These are phyloP conservation scores for Heliocidaris erythrogramma DNA, from an alignment of 35 echinoderm and acorn worm genomes.

Conservation along the genomic window DNA sequence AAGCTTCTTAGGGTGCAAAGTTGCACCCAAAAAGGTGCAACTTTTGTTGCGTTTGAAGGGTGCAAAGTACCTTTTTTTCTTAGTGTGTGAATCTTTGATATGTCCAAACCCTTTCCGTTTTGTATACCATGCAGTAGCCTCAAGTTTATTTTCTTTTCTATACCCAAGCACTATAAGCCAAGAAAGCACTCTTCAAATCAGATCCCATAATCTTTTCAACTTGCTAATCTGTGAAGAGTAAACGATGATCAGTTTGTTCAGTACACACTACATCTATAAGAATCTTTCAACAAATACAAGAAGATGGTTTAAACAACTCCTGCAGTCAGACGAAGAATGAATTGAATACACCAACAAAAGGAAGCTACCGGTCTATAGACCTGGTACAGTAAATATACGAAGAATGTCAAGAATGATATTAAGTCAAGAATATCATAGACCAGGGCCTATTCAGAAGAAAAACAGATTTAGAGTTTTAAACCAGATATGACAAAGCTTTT, in stretches of 20 bases:
- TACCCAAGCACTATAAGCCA: not conserved
- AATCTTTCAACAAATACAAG: not conserved
- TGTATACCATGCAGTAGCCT: too few species aligned
- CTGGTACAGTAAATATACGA: not conserved
- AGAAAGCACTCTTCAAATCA: not conserved
- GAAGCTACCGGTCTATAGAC: not conserved
- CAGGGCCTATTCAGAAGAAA: not conserved
- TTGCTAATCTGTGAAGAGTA: not conserved
- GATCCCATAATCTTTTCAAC: not conserved
- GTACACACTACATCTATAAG: not conserved
- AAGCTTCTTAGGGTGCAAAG: too few species aligned
- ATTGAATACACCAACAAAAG: not conserved
- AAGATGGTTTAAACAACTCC: not conserved
- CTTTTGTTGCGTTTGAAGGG: too few species aligned
- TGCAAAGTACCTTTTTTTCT: too few species aligned
- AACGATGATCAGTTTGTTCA: not conserved
- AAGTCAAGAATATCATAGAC: not conserved
- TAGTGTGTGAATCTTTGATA: too few species aligned
- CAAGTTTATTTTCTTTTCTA: too few species aligned
- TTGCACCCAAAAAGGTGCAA: too few species aligned
- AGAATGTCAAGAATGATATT: not conserved
- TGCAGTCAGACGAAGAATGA: not conserved
- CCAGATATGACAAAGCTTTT: too few species aligned
- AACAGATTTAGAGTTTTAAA: too few species aligned
- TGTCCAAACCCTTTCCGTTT: too few species aligned